Evolutionary conservation across 2,888 invertebrate genomes (phyloP), one percentile per base, ranked within the genome.

Genomic region (Plutella xylostella): DNA sequence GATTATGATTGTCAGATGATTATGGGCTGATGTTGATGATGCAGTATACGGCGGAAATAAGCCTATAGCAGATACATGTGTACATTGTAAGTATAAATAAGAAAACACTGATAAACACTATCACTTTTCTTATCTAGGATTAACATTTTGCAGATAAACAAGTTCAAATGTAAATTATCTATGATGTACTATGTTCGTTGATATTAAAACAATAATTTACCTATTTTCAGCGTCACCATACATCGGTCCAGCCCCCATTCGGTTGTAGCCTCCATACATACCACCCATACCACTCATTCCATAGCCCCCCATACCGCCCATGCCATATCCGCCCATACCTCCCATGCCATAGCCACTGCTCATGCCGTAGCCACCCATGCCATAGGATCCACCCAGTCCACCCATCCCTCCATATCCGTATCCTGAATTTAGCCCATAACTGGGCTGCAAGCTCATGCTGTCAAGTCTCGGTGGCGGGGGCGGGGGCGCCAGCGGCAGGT

Each of bases 221-320:
- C 90, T 86, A 68, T 86, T 87, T 72, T 90, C 90, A 48, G 86
- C 79, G 61, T 90, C 88, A 50, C 85, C 85, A 65, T 83, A 77
- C 72, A 76, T 77, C 14, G 72, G 77, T 33, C 76, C 73, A 45
- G n/a, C n/a, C n/a, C 76, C 74, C 48, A 65, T 66, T 53, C 72
- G 63, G 51, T 80, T 84, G 46, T 72, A 86, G 41, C 80, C 73
- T 12, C 79, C 78, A 54, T 76, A 79, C 63, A 57, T 65, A 62
- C 42, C 39, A 4, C 70, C 59, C 69, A 51, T 64, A 64, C 40
- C 53, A 5, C 61, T 58, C 52, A 58, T 54, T 0, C 57, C 66
- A 39, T 21, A 15, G 21, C 38, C 38, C 3, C 38, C 38, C 7
- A n/a, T 1, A n/a, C 22, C 21, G n/a, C n/a, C 40, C 40, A 40